These are phyloP conservation scores for Cotesia congregata DNA, from an alignment of 2,888 invertebrate genomes.

Conservation along the genomic window DNA sequence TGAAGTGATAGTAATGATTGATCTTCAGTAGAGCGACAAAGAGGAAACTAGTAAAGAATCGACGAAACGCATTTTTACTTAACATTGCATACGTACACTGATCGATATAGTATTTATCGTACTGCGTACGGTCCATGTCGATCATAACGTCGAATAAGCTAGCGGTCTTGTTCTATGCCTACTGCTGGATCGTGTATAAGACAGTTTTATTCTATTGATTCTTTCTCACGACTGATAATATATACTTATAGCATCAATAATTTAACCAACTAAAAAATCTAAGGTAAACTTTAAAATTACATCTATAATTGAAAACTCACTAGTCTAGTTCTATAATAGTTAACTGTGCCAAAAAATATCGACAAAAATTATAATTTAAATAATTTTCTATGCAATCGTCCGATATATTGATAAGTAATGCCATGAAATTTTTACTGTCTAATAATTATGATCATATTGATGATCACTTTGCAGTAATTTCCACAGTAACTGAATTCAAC, in stretches of 20 bases:
- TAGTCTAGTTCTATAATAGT: not conserved
- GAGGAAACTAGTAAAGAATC: conserved; percentile 3
- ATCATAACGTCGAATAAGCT: conserved; percentile 57
- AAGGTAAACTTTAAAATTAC: not conserved
- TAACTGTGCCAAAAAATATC: not conserved
- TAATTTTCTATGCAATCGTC: not conserved
- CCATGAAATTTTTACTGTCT: not conserved
- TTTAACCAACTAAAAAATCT: not conserved
- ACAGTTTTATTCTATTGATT: not conserved
- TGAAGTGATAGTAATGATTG: conserved; percentile 14
- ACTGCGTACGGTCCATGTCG: conserved; percentile 62
- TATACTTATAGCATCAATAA: not conserved
- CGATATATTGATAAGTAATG: not conserved
- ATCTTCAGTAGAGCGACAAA: not conserved
- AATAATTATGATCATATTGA: not conserved
- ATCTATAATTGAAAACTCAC: not conserved
- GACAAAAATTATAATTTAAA: not conserved
- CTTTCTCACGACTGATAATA: not conserved
- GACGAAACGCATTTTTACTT: not conserved
- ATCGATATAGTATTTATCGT: conserved; percentile 56
- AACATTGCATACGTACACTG: conserved; percentile 56
- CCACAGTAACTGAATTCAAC: no score
- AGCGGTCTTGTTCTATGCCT: not conserved
- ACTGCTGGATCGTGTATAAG: not conserved
- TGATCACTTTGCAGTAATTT: no score